phyloP scores from a whole-genome alignment of 2,113 vertebrate genomes.

The Chloropsis hardwickii region DNA sequence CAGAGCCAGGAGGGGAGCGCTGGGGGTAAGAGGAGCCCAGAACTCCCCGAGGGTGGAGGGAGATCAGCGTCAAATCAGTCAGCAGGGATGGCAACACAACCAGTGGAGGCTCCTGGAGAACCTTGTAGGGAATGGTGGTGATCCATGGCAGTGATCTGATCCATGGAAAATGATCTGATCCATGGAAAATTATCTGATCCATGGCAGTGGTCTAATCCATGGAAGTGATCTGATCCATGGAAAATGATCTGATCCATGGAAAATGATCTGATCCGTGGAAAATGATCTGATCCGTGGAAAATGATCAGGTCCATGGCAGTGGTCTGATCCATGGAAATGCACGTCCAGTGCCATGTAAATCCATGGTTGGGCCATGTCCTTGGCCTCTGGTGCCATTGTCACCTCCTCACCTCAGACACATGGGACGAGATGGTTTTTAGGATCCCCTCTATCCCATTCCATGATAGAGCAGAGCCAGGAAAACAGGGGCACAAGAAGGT shows the following conservation, averaged over 20 bases:
- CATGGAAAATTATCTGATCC: neutral
- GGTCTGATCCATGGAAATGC: neutral
- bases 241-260: neutral
- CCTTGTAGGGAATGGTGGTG: neutral
- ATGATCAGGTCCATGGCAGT: neutral
- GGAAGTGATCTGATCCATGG: neutral
- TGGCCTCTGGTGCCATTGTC: neutral
- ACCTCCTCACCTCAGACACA: neutral
- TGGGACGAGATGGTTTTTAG: neutral
- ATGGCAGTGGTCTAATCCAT: neutral
- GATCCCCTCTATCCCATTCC: neutral
- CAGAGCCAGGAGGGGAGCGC: fast-evolving
- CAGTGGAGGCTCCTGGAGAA: neutral
- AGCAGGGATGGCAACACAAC: neutral
- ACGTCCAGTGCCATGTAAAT: neutral
- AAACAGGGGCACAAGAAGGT: neutral
- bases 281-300: no score
- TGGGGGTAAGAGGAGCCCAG: neutral
- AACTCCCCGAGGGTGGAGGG: neutral
- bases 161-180: neutral
- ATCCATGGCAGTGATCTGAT: neutral
- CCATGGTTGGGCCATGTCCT: neutral
- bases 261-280: neutral
- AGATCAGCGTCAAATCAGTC: fast-evolving
- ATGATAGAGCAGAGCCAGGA: neutral